Evolutionary conservation across 2,113 vertebrate species (phyloP).

Genomic region (Psammodynastes pulverulentus): DNA sequence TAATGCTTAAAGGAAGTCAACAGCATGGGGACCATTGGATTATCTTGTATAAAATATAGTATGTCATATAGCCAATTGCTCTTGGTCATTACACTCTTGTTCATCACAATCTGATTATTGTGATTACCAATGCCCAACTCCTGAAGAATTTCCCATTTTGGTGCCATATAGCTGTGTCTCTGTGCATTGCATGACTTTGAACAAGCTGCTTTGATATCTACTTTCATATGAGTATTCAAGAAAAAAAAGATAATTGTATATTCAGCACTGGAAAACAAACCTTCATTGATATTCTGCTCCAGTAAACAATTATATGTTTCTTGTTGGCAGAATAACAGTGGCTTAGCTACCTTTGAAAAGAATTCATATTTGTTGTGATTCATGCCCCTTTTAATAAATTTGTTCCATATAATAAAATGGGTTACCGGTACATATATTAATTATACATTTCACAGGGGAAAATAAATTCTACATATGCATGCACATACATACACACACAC

Average conservation of each 20-base stretch:
- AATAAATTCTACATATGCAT: neutral
- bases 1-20: neutral
- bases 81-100: neutral
- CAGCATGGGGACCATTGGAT: neutral
- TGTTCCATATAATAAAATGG: neutral
- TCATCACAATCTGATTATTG: neutral
- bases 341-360: neutral
- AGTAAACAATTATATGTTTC: neutral
- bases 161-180: neutral
- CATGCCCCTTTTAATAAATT: neutral
- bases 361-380: neutral
- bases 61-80: neutral
- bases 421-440: neutral
- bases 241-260: neutral
- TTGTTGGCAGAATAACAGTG: neutral
- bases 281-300: neutral
- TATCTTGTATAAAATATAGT: neutral
- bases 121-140: neutral
- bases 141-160: neutral
- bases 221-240: neutral
- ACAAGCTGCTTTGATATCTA: neutral
- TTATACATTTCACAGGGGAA: neutral
- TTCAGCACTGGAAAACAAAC: neutral
- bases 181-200: neutral
- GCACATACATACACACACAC: neutral